phyloP scores from a whole-genome alignment of 1,140 invertebrate species.

The Papilio xuthus region DNA sequence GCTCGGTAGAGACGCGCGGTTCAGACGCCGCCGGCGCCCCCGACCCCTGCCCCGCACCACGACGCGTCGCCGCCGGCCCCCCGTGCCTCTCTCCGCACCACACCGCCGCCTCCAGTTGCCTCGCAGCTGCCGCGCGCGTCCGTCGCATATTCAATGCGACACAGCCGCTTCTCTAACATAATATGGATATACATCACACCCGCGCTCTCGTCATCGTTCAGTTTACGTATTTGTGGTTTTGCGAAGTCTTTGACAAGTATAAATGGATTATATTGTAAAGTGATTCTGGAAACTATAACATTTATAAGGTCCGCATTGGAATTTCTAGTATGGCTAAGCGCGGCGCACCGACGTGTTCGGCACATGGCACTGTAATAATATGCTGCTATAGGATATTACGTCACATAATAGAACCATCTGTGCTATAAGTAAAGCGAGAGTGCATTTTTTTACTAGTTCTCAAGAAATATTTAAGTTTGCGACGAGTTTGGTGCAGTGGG shows the following conservation, averaged over 20 bases:
- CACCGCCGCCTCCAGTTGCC: conserved; percentile 63
- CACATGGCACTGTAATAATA: conserved; percentile 76
- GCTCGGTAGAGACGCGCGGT: conserved; percentile 55
- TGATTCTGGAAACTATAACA: conserved; percentile 56
- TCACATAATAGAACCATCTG: conserved; percentile 53
- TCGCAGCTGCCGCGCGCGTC: conserved; percentile 74
- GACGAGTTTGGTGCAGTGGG: conserved; percentile 37
- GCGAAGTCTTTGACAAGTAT: conserved; percentile 76
- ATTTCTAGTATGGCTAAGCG: conserved; percentile 72
- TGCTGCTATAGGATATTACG: conserved; percentile 68
- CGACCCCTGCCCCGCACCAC: conserved; percentile 35
- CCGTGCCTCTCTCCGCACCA: conserved; percentile 37
- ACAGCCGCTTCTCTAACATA: conserved; percentile 63
- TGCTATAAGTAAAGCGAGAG: conserved; percentile 54
- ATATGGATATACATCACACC: conserved; percentile 79
- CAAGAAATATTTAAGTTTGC: conserved; percentile 9
- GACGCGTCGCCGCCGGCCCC: conserved; percentile 39
- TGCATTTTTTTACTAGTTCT: conserved; percentile 41
- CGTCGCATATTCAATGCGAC: conserved; percentile 76
- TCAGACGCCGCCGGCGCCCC: conserved; percentile 64
- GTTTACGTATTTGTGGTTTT: conserved; percentile 77
- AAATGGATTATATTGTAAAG: conserved; percentile 81
- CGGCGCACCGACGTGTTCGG: conserved; percentile 74
- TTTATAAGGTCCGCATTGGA: conserved; percentile 76
- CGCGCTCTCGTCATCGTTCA: conserved; percentile 74